Evolutionary conservation across 2,888 invertebrate genomes (phyloP).

Genomic region (Altica lythri): DNA sequence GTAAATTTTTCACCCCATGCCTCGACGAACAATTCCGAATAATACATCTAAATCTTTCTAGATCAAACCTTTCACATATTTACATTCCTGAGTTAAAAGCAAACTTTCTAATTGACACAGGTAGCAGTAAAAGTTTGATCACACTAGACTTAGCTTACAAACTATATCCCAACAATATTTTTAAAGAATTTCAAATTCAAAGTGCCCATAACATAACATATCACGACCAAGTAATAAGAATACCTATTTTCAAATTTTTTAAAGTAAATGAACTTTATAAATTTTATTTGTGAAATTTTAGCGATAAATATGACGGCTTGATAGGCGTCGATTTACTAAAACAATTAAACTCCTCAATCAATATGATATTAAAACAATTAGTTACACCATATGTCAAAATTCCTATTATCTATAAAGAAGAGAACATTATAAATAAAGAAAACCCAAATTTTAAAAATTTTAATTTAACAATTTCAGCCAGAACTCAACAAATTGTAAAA

Average conservation of each 20-base stretch:
- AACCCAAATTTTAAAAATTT: background rate
- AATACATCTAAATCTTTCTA: background rate
- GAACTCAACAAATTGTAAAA: slow-evolving; percentile 1
- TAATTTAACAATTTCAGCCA: background rate
- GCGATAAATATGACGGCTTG: background rate
- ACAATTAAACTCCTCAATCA: background rate
- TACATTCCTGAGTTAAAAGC: background rate
- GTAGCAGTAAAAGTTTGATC: background rate
- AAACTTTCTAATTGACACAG: background rate
- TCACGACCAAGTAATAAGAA: background rate
- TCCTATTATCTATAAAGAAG: background rate
- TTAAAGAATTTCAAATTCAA: background rate
- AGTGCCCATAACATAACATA: background rate
- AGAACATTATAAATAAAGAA: background rate
- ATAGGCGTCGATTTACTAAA: background rate
- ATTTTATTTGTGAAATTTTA: background rate
- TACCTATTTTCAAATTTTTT: background rate
- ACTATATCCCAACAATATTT: background rate
- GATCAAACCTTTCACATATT: background rate
- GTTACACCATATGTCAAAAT: background rate
- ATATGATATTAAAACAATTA: no score
- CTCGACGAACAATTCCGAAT: no score
- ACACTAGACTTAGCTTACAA: background rate
- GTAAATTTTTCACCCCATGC: no score
- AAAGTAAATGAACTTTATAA: background rate